Evolutionary conservation across 2,797 vertebrate genomes (phyloP), one percentile per base, ranked within the genome.

Genomic region (Girardinus metallicus): DNA sequence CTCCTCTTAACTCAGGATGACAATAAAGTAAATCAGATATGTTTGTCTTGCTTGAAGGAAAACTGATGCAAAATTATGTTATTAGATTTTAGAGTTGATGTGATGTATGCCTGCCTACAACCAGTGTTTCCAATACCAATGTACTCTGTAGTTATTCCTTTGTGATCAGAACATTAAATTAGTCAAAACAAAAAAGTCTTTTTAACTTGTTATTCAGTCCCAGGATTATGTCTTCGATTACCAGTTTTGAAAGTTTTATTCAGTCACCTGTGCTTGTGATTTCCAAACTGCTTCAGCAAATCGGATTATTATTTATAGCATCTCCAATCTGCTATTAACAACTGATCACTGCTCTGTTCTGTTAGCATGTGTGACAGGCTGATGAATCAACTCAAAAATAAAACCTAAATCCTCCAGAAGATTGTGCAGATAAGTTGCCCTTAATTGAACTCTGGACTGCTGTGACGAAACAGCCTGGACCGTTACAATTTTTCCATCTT

Each of bases 1-100:
- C 55, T 60, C 80, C 81, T 83, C 84, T 70, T 75, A 18, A 76
- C 41, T 57, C 29, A 75, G 77, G 60, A 57, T 2, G 18, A 66
- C 13, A 74, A 43, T 47, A 66, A 68, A 41, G 36, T 68, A 72
- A 77, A 47, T 34, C 70, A 73, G 5, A 53, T 1, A 57, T 80
- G 43, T 55, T 41, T 12, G 23, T 73, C 51, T 78, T 82, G 75
- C 80, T 81, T 60, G 9, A 43, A 72, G 76, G 44, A 18, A 74
- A 60, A 80, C 43, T 78, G 11, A 79, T 75, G 46, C 36, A 75
- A 55, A 34, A 82, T 39, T 41, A 83, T 83, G 8, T 5, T 57
- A 23, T 84, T 73, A 62, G 39, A 49, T 76, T 80, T 44, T 57
- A 73, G 79, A 41, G 71, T 29, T 7, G 72, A 13, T 75, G 18